Conservation (phyloP, 2,113 vertebrate genomes). For the Cinclus mexicanus region DNA sequence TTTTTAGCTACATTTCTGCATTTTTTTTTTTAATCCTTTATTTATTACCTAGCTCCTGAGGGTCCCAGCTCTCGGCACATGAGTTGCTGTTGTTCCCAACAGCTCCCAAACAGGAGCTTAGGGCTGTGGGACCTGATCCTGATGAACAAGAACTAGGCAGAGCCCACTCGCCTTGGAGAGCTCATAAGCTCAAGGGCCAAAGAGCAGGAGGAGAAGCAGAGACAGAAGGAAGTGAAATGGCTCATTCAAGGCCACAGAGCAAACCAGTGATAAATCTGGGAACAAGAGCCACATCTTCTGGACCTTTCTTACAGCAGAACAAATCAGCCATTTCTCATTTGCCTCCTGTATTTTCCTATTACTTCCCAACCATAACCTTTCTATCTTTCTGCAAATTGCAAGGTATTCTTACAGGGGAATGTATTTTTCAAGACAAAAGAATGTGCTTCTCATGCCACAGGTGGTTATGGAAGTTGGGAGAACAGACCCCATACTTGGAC, state of each 20-base stretch:
- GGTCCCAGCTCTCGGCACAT: background rate
- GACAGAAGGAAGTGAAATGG: background rate
- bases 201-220: background rate
- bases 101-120: fast-evolving
- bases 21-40: background rate
- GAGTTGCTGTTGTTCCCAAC: background rate
- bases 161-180: fast-evolving
- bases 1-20: background rate
- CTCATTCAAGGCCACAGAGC: background rate
- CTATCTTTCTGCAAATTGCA: background rate
- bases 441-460: background rate
- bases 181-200: background rate
- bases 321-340: background rate
- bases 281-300: background rate
- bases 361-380: background rate
- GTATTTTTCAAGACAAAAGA: background rate
- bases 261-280: background rate
- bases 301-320: background rate
- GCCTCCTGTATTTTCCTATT: background rate
- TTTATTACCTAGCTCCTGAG: background rate
- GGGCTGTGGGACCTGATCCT: background rate
- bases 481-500: background rate
- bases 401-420: background rate
- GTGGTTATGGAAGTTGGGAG: background rate
- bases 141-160: background rate